Conservation (phyloP, 1,140 invertebrate genomes). For the Bombus superbus region DNA sequence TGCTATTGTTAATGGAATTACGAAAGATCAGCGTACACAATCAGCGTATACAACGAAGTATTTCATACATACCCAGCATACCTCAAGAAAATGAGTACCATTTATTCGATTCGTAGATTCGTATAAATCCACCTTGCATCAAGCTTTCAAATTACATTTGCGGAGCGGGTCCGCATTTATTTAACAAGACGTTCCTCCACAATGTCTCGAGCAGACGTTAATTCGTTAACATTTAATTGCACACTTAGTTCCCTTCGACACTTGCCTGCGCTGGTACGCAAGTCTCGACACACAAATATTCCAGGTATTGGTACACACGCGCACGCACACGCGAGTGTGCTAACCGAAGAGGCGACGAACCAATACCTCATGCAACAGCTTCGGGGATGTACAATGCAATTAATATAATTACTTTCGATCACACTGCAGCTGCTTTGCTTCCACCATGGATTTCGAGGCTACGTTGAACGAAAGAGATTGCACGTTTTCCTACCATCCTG, state of each 20-base stretch:
- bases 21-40: neutral
- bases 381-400: constrained; percentile 62
- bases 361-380: constrained; percentile 55
- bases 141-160: constrained; percentile 46
- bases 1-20: neutral
- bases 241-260: constrained; percentile 58
- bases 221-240: constrained; percentile 71
- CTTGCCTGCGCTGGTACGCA: constrained; percentile 4
- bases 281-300: constrained; percentile 9
- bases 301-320: constrained; percentile 15
- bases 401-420: constrained; percentile 73
- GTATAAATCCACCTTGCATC: constrained; percentile 4
- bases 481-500: neutral
- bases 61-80: neutral
- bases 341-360: constrained; percentile 50
- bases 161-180: constrained; percentile 40
- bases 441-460: neutral
- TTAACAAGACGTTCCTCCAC: constrained; percentile 48
- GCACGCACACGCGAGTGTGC: constrained; percentile 27
- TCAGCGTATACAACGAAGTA: neutral
- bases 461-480: neutral
- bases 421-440: constrained; percentile 7
- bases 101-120: neutral
- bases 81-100: neutral
- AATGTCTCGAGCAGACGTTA: constrained; percentile 61